phyloP scores from a whole-genome alignment of 2,113 vertebrate species.

The Struthidea cinerea region DNA sequence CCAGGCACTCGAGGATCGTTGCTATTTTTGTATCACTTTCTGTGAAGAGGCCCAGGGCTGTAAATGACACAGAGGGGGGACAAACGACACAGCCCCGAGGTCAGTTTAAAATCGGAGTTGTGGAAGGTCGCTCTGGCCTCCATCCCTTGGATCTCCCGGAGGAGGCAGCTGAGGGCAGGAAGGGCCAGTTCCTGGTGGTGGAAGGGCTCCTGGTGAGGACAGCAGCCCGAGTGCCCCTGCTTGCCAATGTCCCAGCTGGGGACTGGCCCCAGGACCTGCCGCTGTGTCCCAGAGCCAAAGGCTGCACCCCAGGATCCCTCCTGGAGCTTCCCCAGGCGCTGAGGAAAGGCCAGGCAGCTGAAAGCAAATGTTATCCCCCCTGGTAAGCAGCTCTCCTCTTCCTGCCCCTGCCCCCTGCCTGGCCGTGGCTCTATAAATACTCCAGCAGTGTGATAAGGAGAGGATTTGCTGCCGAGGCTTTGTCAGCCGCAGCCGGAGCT shows the following conservation, averaged over 20 bases:
- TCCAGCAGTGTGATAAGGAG: background rate
- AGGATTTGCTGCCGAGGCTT: constrained; percentile 17
- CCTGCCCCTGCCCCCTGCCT: background rate
- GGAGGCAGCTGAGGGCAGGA: background rate
- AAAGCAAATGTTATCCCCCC: background rate
- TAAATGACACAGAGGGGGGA: background rate
- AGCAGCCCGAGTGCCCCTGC: accelerated
- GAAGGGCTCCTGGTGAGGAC: background rate
- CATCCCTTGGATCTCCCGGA: background rate
- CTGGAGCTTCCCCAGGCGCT: background rate
- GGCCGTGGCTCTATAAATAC: constrained; percentile 11
- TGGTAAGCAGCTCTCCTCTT: background rate
- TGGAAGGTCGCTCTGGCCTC: background rate
- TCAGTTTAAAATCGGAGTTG: background rate
- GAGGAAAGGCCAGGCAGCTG: background rate
- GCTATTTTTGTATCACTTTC: background rate
- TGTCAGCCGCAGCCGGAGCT: constrained; percentile 14
- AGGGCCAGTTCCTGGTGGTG: background rate
- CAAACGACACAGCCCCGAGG: background rate
- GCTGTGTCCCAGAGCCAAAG: accelerated
- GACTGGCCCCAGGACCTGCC: background rate
- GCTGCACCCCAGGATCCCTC: background rate
- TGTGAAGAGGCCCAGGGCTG: background rate
- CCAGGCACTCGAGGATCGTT: background rate
- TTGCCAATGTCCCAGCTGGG: background rate